These are phyloP conservation scores for Hipposideros larvatus DNA, from an alignment of 2,797 vertebrate species.

Conservation along the genomic window DNA sequence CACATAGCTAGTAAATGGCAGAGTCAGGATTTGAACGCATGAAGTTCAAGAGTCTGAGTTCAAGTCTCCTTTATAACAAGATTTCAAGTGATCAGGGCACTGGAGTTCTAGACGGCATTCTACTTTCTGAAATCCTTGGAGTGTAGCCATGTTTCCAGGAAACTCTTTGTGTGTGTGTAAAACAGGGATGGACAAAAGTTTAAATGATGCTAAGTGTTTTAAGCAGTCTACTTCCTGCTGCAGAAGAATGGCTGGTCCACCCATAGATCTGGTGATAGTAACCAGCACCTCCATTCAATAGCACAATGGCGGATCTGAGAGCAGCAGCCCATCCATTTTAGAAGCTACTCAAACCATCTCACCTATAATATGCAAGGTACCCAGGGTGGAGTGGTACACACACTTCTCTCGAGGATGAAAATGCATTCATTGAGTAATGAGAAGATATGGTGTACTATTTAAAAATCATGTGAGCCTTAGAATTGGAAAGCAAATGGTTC, in stretches of 20 bases:
- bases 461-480: constrained; percentile 56
- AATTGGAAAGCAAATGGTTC: constrained; percentile 65
- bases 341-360: constrained; percentile 61
- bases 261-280: constrained; percentile 80
- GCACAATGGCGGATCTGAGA: constrained; percentile 78
- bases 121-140: constrained; percentile 74
- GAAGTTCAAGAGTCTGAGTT: constrained; percentile 46
- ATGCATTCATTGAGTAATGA: constrained; percentile 57
- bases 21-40: constrained; percentile 1
- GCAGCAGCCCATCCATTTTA: constrained; percentile 69
- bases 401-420: constrained; percentile 61
- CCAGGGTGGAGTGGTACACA: constrained; percentile 15
- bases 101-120: constrained; percentile 66
- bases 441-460: constrained; percentile 29
- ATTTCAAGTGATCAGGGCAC: constrained; percentile 34
- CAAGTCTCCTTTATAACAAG: constrained; percentile 44
- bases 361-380: constrained; percentile 38
- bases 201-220: constrained; percentile 68
- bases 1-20: not conserved
- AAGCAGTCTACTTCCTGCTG: constrained; percentile 63
- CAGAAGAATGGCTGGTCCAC: constrained; percentile 80
- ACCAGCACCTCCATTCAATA: constrained; percentile 78
- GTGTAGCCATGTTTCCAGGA: constrained; percentile 81
- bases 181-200: constrained; percentile 63
- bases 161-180: constrained; percentile 66